phyloP scores from a whole-genome alignment of 2,888 invertebrate species.

The Gibbula magus region DNA sequence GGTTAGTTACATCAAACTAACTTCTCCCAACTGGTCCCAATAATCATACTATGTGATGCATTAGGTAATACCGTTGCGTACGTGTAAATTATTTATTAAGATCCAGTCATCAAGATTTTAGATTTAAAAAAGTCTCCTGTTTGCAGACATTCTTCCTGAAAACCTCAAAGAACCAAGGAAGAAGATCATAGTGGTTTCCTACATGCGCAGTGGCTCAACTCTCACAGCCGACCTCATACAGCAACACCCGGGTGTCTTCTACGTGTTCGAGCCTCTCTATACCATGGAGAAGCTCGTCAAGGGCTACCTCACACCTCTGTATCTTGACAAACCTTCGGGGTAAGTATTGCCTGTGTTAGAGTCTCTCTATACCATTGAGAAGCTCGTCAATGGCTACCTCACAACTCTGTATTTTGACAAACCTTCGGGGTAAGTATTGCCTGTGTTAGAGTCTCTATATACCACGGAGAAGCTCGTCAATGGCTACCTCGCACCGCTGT shows the following conservation, averaged over 20 bases:
- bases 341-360: background rate
- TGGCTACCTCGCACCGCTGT: background rate
- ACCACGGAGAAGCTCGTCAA: background rate
- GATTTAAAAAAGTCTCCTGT: no score
- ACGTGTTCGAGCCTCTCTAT: conserved; percentile 42
- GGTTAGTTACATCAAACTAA: no score
- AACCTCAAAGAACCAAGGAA: no score
- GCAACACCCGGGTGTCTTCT: conserved; percentile 36
- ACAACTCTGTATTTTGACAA: background rate
- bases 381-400: no score
- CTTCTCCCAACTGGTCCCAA: background rate
- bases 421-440: background rate
- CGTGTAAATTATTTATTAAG: no score
- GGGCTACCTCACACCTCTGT: background rate
- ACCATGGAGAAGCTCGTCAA: conserved; percentile 7
- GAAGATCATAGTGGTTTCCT: conserved; percentile 37
- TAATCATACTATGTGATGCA: background rate
- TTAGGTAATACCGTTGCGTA: background rate
- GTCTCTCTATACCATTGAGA: no score
- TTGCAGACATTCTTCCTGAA: background rate
- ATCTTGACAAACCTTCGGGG: conserved; percentile 19
- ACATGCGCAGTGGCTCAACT: conserved; percentile 47
- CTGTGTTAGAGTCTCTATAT: no score
- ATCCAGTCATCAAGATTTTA: no score
- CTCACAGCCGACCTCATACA: conserved; percentile 39